Evolutionary conservation across 1,140 invertebrate species (phyloP).

Genomic region (Helicoverpa armigera): DNA sequence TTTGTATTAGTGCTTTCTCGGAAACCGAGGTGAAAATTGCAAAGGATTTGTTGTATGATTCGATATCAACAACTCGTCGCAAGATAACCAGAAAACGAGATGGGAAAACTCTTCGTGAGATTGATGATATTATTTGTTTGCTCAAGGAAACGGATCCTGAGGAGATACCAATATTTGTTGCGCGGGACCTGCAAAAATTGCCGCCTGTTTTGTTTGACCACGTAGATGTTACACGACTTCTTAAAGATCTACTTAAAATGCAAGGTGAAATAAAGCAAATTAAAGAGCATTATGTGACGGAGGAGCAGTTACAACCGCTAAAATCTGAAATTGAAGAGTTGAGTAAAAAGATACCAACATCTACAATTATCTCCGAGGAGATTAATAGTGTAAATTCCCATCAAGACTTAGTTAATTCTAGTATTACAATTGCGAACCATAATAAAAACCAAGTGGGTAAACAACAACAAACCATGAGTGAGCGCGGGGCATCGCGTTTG

Average conservation of each 20-base stretch:
- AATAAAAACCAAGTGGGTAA: no score
- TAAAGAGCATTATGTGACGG: not conserved
- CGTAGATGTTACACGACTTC: not conserved
- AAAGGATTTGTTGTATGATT: not conserved
- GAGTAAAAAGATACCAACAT: no score
- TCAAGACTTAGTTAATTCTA: no score
- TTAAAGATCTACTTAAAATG: not conserved
- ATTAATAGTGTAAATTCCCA: no score
- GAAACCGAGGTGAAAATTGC: not conserved
- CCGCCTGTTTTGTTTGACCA: not conserved
- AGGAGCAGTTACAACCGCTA: no score
- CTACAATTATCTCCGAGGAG: no score
- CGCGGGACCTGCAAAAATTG: not conserved
- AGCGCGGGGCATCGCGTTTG: no score
- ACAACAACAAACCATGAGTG: no score
- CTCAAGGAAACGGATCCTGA: no score
- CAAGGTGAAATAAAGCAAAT: not conserved
- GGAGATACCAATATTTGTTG: no score
- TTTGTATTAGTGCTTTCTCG: conserved; percentile 5
- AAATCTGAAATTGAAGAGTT: no score
- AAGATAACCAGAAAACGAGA: not conserved
- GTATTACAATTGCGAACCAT: no score
- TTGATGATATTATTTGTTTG: not conserved
- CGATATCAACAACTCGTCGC: not conserved
- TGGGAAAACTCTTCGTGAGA: not conserved